These are phyloP conservation scores for Parelbella ahira DNA, from an alignment of 2,888 invertebrate genomes.

Conservation along the genomic window DNA sequence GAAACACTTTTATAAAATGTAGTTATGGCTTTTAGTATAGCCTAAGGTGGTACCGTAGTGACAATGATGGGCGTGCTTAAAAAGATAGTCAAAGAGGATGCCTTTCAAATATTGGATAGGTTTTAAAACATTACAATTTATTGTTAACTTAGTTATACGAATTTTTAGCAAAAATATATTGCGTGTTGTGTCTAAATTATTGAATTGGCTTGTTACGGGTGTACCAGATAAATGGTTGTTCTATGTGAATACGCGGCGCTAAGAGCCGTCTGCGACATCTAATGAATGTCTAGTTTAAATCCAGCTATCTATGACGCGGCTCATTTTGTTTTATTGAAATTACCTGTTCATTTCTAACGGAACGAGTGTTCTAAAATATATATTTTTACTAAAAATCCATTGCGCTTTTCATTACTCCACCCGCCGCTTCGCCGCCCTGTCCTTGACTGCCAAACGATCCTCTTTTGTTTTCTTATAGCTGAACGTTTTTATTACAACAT, in stretches of 20 bases:
- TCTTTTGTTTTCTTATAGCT: conserved; percentile 7
- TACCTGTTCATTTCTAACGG: conserved; percentile 72
- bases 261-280: no score
- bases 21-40: conserved; percentile 26
- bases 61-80: conserved; percentile 31
- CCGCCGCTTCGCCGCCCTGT: conserved; percentile 55
- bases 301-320: conserved; percentile 51
- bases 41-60: conserved; percentile 12
- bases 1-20: no score
- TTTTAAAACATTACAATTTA: conserved; percentile 37
- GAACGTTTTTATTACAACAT: no score
- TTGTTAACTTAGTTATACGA: conserved; percentile 44
- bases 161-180: conserved; percentile 41
- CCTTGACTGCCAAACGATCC: conserved; percentile 32
- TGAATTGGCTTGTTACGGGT: conserved; percentile 38
- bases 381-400: conserved; percentile 70
- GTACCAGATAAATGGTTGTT: conserved; percentile 36
- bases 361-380: conserved; percentile 67
- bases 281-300: conserved; percentile 58
- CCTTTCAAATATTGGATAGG: conserved; percentile 52
- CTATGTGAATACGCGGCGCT: conserved; percentile 43
- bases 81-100: conserved; percentile 58
- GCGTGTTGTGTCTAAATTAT: conserved; percentile 32
- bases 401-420: conserved; percentile 73
- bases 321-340: conserved; percentile 58